Base-by-base conservation (phyloP, 2,113 vertebrate species). In the Manacus vitellinus region DNA sequence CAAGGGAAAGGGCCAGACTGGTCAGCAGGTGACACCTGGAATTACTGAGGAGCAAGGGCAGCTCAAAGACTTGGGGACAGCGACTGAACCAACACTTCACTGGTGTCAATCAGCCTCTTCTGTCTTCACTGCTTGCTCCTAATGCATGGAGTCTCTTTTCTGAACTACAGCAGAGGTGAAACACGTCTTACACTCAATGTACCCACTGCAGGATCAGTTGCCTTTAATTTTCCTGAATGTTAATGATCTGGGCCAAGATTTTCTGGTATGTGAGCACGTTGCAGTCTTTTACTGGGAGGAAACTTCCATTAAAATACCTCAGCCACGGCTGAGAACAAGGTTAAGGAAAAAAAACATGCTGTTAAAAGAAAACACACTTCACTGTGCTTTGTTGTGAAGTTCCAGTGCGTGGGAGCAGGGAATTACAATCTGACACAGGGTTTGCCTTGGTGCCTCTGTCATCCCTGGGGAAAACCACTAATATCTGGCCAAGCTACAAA, bases 221-320 rank as follows among this genome's bases (percentile, higher is more conserved):
- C 39, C 11, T 56, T 70, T 55, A 31, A 27, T 35, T 88, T 51
- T 46, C 6, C 44, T 44, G 41, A 25, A 39, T 1, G 24, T 18
- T 75, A 75, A 61, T 8, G 17, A 22, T 4, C 35, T 10, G 46
- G 46, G 85, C 68, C 82, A 74, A 28, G 68, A 65, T 85, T 81
- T 72, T 74, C 94, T 92, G 95, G 61, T 92, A 55, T 31, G 80
- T 17, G 80, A 66, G 58, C 27, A 6, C 4, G 2, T 14, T 58
- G 90, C 74, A 82, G 61, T 47, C 63, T 54, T 87, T 76, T 51
- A n/a, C 75, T 13, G 84, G 43, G 80, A 81, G 89, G 43, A 92
- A 92, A 78, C 59, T 37, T 41, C 91, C 91, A 95, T 94, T 94
- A 94, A 97, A 95, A 95, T 92, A 47, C 93, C 73, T 95, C 89